These are phyloP conservation scores for Clamator glandarius DNA, from an alignment of 2,797 vertebrate species.

Conservation along the genomic window DNA sequence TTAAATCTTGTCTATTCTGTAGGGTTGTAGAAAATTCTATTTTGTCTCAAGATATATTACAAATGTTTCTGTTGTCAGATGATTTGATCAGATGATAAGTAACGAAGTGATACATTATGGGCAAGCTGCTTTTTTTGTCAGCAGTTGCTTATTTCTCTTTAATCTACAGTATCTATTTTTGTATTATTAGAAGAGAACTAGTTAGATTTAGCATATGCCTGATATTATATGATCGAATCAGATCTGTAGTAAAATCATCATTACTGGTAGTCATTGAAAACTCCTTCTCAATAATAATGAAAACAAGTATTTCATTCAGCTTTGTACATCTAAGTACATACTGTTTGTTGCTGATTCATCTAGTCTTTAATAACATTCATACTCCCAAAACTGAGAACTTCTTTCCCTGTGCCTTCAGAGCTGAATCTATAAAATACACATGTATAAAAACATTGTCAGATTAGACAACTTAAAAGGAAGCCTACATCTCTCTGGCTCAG, in stretches of 20 bases:
- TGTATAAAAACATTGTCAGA: background rate
- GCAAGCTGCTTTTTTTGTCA: background rate
- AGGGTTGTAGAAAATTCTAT: background rate
- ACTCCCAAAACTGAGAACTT: conserved; percentile 31
- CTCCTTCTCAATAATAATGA: conserved; percentile 45
- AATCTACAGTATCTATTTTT: background rate
- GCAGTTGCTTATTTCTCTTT: background rate
- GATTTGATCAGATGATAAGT: background rate
- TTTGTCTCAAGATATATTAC: background rate
- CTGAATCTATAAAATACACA: background rate
- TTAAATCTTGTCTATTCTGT: background rate
- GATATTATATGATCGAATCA: background rate
- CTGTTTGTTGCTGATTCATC: conserved; percentile 43
- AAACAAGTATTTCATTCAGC: background rate
- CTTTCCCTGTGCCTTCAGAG: background rate
- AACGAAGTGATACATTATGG: background rate
- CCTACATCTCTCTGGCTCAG: background rate
- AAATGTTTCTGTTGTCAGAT: background rate
- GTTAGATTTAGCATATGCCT: background rate
- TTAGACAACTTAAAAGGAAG: background rate
- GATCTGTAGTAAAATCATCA: conserved; percentile 15
- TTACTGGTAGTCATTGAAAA: background rate
- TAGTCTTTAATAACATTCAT: conserved; percentile 28
- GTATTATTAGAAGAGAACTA: background rate
- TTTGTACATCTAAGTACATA: background rate